phyloP scores from a whole-genome alignment of 1,140 invertebrate genomes.

The Asbolus verrucosus region DNA sequence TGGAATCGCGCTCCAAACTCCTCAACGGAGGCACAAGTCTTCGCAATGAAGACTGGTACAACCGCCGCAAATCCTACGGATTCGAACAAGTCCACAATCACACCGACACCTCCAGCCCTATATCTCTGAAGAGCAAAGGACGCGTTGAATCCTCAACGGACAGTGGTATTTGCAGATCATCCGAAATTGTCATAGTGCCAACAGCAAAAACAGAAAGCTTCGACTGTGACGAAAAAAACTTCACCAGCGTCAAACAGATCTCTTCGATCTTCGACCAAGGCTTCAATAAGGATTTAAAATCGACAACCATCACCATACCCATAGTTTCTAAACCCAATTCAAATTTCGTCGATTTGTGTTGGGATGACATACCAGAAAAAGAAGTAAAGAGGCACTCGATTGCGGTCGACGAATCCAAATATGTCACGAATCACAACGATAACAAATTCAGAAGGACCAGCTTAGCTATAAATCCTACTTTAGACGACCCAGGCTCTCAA shows the following conservation, averaged over 20 bases:
- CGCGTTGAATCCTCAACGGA: slow-evolving; percentile 77
- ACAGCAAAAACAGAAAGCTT: slow-evolving; percentile 51
- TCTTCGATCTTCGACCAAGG: slow-evolving; percentile 54
- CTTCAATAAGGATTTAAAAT: slow-evolving; percentile 50
- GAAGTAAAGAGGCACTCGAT: slow-evolving; percentile 70
- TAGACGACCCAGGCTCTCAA: slow-evolving; percentile 55
- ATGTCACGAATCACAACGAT: slow-evolving; percentile 63
- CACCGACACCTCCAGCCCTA: slow-evolving; percentile 63
- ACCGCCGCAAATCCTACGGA: slow-evolving; percentile 78
- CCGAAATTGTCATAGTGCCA: slow-evolving; percentile 68
- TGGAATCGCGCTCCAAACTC: slow-evolving; percentile 68
- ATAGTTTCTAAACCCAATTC: slow-evolving; percentile 54
- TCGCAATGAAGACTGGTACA: slow-evolving; percentile 74
- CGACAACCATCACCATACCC: slow-evolving; percentile 61
- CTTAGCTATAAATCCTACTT: slow-evolving; percentile 64
- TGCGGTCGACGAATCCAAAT: slow-evolving; percentile 70
- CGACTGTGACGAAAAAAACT: slow-evolving; percentile 40
- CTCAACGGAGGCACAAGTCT: slow-evolving; percentile 64
- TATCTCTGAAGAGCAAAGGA: slow-evolving; percentile 64
- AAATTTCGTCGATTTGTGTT: slow-evolving; percentile 52
- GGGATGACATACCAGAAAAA: slow-evolving; percentile 58
- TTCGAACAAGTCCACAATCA: slow-evolving; percentile 75
- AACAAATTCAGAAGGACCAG: slow-evolving; percentile 60
- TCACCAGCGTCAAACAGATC: slow-evolving; percentile 54
- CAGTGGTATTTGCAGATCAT: slow-evolving; percentile 77